These are phyloP conservation scores for Callopanchax toddi DNA, from an alignment of 2,113 vertebrate genomes.

Conservation along the genomic window DNA sequence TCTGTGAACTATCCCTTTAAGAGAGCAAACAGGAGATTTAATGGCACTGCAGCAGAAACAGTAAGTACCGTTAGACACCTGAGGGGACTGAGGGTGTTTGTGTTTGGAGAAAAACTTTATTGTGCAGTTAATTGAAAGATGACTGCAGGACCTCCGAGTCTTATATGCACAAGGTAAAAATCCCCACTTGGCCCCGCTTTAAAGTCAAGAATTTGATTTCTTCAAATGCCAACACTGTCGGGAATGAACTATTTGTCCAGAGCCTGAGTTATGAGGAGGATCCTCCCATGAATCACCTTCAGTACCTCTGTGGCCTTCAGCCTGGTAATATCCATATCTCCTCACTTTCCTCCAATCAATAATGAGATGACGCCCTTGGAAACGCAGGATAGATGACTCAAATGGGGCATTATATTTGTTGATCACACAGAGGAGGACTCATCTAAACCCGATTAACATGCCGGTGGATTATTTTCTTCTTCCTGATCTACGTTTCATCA, in stretches of 20 bases:
- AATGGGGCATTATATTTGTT: slow-evolving; percentile 66
- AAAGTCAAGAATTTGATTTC: slow-evolving; percentile 71
- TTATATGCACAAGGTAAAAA: slow-evolving; percentile 38
- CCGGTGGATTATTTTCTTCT: slow-evolving; percentile 1
- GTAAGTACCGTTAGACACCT: background rate
- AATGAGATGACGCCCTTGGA: slow-evolving; percentile 73
- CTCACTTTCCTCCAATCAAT: slow-evolving; percentile 77
- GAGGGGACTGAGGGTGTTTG: slow-evolving; percentile 28
- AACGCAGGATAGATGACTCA: slow-evolving; percentile 63
- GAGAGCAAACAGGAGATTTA: slow-evolving; percentile 3
- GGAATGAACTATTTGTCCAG: slow-evolving; percentile 74
- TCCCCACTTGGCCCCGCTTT: slow-evolving; percentile 59
- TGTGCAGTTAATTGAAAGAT: slow-evolving; percentile 68
- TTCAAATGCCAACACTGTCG: slow-evolving; percentile 73
- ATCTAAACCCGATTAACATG: slow-evolving; percentile 49
- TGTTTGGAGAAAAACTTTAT: slow-evolving; percentile 34
- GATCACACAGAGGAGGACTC: slow-evolving; percentile 23
- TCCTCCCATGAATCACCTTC: slow-evolving; percentile 73
- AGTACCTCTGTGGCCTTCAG: slow-evolving; percentile 71
- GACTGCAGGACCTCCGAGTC: slow-evolving; percentile 45
- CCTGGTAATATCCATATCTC: slow-evolving; percentile 75
- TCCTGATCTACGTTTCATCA: slow-evolving; percentile 12
- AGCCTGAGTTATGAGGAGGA: slow-evolving; percentile 71
- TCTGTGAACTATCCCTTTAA: background rate
- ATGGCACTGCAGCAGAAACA: slow-evolving; percentile 17